These are phyloP conservation scores for Globodera rostochiensis DNA, from an alignment of 1,140 invertebrate genomes.

Conservation along the genomic window DNA sequence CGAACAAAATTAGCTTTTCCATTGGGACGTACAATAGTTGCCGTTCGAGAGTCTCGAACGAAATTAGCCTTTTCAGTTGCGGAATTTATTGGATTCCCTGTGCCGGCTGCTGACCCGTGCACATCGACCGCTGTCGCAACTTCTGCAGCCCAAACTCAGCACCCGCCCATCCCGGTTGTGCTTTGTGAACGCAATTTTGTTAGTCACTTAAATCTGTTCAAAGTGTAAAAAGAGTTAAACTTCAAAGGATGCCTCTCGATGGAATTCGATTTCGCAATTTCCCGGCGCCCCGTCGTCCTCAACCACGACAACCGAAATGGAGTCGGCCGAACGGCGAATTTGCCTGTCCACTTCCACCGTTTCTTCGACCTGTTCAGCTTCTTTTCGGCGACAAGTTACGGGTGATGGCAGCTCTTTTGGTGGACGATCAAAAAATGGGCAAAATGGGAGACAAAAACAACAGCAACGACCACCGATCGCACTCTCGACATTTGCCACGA, in stretches of 20 bases:
- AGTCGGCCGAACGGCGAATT: slow-evolving; percentile 21
- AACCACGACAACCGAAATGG: slow-evolving; percentile 1
- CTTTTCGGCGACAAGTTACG: not conserved
- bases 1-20: not conserved
- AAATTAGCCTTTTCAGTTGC: not conserved
- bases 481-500: slow-evolving; percentile 14
- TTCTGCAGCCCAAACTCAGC: slow-evolving; percentile 11
- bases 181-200: slow-evolving; percentile 32
- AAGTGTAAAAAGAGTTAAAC: not conserved
- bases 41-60: no score
- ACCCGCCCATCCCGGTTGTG: not conserved
- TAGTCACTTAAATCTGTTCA: not conserved
- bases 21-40: no score
- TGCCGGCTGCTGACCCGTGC: not conserved
- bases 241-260: slow-evolving; percentile 16
- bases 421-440: slow-evolving; percentile 7
- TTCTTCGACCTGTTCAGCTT: not conserved
- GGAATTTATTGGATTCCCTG: not conserved
- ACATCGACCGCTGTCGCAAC: not conserved
- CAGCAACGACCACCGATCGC: not conserved
- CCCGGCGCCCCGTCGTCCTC: not conserved
- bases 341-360: slow-evolving; percentile 21
- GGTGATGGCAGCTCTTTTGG: not conserved
- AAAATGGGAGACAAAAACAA: not conserved
- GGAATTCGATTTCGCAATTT: not conserved